These are phyloP conservation scores for Prosopocoilus inquinatus DNA, from an alignment of 2,888 invertebrate genomes.

Conservation along the genomic window DNA sequence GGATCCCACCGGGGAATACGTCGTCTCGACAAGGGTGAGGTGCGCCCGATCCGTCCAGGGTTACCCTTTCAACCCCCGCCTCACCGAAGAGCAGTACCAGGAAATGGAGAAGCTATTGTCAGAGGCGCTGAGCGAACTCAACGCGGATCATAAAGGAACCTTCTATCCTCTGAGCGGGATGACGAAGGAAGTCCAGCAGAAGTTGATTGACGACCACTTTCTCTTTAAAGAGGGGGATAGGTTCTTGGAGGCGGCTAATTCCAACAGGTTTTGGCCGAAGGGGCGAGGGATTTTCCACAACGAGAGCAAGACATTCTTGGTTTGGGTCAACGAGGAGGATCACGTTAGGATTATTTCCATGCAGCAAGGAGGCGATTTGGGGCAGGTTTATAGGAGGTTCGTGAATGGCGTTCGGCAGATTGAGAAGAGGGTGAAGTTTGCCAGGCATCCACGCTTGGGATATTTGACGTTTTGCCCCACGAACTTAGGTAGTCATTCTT, in stretches of 20 bases:
- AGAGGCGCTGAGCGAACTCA: constrained; percentile 38
- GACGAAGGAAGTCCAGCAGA: constrained; percentile 89
- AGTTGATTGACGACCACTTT: constrained; percentile 95
- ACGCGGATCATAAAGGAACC: constrained; percentile 80
- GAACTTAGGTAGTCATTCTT: constrained; percentile 59
- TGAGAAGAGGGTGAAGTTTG: constrained; percentile 55
- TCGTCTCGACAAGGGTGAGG: constrained; percentile 66
- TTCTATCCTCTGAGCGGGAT: constrained; percentile 92
- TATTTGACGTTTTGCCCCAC: constrained; percentile 73
- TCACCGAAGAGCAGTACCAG: constrained; percentile 61
- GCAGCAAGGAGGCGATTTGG: constrained; percentile 92
- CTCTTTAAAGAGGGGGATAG: constrained; percentile 94
- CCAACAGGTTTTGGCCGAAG: constrained; percentile 76
- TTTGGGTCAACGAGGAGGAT: constrained; percentile 98
- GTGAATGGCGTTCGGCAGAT: constrained; percentile 54
- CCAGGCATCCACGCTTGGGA: constrained; percentile 61
- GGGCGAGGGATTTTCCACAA: constrained; percentile 95
- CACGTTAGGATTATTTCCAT: constrained; percentile 96
- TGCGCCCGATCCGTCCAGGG: constrained; percentile 62
- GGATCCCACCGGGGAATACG: constrained; percentile 59
- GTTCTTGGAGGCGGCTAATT: constrained; percentile 78
- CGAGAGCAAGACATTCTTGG: constrained; percentile 90
- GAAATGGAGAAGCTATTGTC: constrained; percentile 59
- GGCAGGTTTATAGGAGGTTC: constrained; percentile 63
- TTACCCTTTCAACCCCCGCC: constrained; percentile 68